These are phyloP conservation scores for Lottia gigantea DNA, from an alignment of 2,888 invertebrate genomes.

Conservation along the genomic window DNA sequence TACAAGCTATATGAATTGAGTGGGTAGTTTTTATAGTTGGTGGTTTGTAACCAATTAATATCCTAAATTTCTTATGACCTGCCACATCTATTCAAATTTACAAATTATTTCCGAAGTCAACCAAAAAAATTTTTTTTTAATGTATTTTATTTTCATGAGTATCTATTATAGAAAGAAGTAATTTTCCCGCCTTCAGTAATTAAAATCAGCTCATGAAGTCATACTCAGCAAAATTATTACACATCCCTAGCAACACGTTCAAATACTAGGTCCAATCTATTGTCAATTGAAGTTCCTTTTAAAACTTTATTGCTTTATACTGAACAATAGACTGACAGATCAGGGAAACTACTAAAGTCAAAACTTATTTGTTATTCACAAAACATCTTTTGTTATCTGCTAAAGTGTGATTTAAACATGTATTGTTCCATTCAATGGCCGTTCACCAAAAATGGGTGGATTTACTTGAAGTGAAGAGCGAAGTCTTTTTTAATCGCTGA, in stretches of 20 bases:
- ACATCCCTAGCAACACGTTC: slow-evolving; percentile 2
- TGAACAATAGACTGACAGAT: slow-evolving; percentile 35
- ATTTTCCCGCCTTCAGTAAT: slow-evolving; percentile 6
- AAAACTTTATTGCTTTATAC: slow-evolving; percentile 34
- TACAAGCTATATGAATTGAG: no score
- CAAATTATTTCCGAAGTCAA: no score
- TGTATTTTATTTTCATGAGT: no score
- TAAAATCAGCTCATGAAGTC: slow-evolving; percentile 3
- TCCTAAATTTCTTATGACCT: no score
- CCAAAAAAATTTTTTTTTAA: no score
- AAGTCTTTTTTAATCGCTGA: slow-evolving; percentile 30
- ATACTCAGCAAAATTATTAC: slow-evolving; percentile 6
- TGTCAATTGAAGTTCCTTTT: slow-evolving; percentile 5
- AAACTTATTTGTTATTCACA: slow-evolving; percentile 38
- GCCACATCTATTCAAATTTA: no score
- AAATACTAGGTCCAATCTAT: not conserved
- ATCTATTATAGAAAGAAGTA: not conserved
- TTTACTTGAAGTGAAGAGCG: slow-evolving; percentile 4
- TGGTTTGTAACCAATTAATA: no score
- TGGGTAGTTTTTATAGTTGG: no score
- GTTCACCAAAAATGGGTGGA: slow-evolving; percentile 6
- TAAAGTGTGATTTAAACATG: slow-evolving; percentile 30
- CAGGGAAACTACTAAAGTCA: slow-evolving; percentile 30
- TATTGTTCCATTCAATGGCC: slow-evolving; percentile 27
- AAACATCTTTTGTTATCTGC: slow-evolving; percentile 29